These are phyloP conservation scores for Notothenia rossii DNA, from an alignment of 2,113 vertebrate genomes.

Conservation along the genomic window DNA sequence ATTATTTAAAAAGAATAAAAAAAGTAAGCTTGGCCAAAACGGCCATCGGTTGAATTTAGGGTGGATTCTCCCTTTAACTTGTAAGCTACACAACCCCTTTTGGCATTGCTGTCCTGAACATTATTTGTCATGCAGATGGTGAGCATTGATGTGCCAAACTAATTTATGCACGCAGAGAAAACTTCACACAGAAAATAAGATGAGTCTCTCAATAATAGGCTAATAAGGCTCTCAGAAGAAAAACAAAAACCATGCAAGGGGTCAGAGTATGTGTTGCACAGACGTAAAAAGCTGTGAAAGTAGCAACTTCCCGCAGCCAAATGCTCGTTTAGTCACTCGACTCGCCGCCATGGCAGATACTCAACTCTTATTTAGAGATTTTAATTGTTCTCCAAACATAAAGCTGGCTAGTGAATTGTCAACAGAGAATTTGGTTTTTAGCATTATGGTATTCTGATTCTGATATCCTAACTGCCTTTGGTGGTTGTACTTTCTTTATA, in stretches of 20 bases:
- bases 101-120: background rate
- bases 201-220: background rate
- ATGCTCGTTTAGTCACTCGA: background rate
- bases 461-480: background rate
- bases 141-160: conserved; percentile 2
- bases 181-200: background rate
- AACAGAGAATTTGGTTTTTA: background rate
- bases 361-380: background rate
- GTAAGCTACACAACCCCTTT: background rate
- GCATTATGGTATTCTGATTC: no score
- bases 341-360: background rate
- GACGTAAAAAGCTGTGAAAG: conserved; percentile 12
- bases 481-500: background rate
- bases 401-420: background rate
- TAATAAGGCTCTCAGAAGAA: background rate
- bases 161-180: background rate
- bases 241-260: no score
- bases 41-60: background rate
- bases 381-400: conserved; percentile 2
- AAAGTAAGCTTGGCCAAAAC: background rate
- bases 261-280: background rate
- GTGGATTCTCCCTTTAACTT: background rate
- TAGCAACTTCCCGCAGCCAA: conserved; percentile 1
- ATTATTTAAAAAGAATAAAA: background rate
- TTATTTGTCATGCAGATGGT: conserved; percentile 20